Evolutionary conservation across 2,113 vertebrate species (phyloP), one percentile per base, ranked within the genome.

Genomic region (Labeo rohita): DNA sequence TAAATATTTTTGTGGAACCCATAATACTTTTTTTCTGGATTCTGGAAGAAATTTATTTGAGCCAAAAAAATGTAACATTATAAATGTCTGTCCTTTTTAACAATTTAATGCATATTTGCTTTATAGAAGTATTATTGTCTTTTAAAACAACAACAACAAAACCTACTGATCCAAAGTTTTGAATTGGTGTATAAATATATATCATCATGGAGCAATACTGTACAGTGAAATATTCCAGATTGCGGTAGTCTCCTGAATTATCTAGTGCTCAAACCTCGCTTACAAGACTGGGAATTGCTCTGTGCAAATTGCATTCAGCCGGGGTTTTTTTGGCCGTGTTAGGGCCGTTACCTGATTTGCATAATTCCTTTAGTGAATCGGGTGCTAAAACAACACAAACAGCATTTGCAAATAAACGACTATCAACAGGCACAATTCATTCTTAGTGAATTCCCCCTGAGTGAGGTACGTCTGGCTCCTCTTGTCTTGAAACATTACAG

Each of bases 401-500:
- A 47, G 43, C n/a, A 23, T 80, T 61, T 81, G 61, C n/a, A 65
- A 66, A 66, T 81, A 65, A 81, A 81, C 3, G 11, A 47, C 39
- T 18, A 18, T 80, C 36, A 49, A 21, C n/a, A 9, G 13, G 15
- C 43, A 63, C 36, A 65, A 6, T 81, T 34, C 13, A 49, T 80
- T 81, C 1, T 49, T 49, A 34, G 15, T 54, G 75, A 77, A 54
- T 77, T 8, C 43, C 72, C 70, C 54, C 12, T 65, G 80, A 52
- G 43, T 49, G 13, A n/a, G 16, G 52, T 15, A n/a, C 76, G 6
- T 45, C 11, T 63, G 56, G 21, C 56, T 80, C 8, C 11, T 6
- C 45, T 66, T 81, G 61, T 81, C 23, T 82, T 34, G 23, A 82
- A 68, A 50, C 34, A 68, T 52, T 82, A 13, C 23, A 82, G 23